Evolutionary conservation across 1,140 invertebrate species (phyloP).

Genomic region (Aphidius ervi): DNA sequence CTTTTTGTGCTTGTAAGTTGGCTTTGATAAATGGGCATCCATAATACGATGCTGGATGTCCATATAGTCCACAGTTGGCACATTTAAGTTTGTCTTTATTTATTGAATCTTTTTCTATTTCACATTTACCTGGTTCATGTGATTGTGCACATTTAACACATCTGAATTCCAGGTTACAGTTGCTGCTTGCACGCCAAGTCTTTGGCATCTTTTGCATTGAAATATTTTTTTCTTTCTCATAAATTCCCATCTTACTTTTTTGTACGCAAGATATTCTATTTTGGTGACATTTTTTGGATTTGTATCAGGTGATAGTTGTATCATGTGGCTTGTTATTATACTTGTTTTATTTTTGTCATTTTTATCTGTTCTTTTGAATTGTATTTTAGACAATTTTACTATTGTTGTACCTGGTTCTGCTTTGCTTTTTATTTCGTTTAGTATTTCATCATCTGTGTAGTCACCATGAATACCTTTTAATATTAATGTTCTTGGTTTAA

Average conservation of each 20-base stretch:
- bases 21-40: background rate
- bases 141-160: constrained; percentile 16
- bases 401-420: no score
- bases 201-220: constrained; percentile 17
- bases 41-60: constrained; percentile 6
- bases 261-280: constrained; percentile 1
- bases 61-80: background rate
- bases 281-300: background rate
- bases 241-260: constrained; percentile 7
- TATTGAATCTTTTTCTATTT: background rate
- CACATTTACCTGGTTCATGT: constrained; percentile 5
- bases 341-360: no score
- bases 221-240: constrained; percentile 6
- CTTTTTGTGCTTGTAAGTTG: background rate
- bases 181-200: constrained; percentile 12
- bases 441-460: no score
- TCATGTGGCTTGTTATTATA: no score
- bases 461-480: no score
- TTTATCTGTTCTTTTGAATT: no score
- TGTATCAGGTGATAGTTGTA: constrained; percentile 9
- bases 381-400: no score
- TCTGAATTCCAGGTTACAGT: constrained; percentile 5
- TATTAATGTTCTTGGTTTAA: no score
- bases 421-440: no score
- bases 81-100: background rate